Evolutionary conservation across 2,888 invertebrate genomes (phyloP), one percentile per base, ranked within the genome.

Genomic region (Allygus modestus): DNA sequence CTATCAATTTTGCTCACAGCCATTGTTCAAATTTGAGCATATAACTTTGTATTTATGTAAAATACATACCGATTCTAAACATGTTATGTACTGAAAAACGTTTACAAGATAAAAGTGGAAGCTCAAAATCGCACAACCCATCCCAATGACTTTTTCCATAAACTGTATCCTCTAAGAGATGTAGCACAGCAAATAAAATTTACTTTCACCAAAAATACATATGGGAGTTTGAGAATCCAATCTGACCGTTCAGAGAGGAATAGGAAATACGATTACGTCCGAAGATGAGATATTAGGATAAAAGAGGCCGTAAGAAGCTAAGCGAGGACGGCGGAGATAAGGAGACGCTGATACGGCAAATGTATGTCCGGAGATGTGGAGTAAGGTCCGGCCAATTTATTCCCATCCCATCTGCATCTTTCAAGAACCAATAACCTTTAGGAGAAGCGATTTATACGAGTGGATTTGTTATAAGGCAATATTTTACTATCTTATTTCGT

Each of bases 201-300:
- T n/a, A n/a, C n/a, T n/a, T n/a, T n/a, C n/a, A n/a, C n/a, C n/a
- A n/a, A n/a, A 65, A 31, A 65, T 65, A 65, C 71, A 41, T 17
- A 71, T n/a, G n/a, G 41, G 20, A 37, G 20, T 17, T 77, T 1
- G 12, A 46, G 37, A 46, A 77, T 77, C 77, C 77, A 77, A 77
- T 77, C 26, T 46, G 37, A 77, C 77, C 77, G 26, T 51, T 43
- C 46, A 15, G 23, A 73, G 73, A 23, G 20, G 43, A 20, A 28
- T 17, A 28, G 77, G 77, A 23, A 77, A 77, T 77, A 77, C 46
- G 77, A 43, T 77, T 77, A 77, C 46, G 77, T 77, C 20, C 9
- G 28, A 69, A 77, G 77, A 77, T 77, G 77, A 77, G 77, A 77
- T 77, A 77, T 77, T 77, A 77, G 77, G 77, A 77, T 77, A 77